Evolutionary conservation across 1,140 invertebrate genomes (phyloP).

Genomic region (Mactra quadrangularis): DNA sequence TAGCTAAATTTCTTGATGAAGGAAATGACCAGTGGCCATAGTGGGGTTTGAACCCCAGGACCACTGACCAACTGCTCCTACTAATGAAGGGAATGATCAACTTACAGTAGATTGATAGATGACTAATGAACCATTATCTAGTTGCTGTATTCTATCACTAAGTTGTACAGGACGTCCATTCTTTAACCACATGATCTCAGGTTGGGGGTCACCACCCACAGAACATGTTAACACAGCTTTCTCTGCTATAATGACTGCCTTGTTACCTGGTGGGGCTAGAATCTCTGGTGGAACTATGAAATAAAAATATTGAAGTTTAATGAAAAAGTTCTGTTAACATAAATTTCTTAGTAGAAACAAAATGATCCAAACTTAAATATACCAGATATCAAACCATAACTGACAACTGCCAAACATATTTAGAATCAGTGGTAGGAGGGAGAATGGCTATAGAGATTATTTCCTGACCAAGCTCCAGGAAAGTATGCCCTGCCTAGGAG

Average conservation of each 20-base stretch:
- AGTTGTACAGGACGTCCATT: slow-evolving; percentile 78
- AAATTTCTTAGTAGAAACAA: slow-evolving; percentile 23
- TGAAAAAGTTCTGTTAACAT: too few relatives aligned
- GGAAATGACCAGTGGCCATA: too few relatives aligned
- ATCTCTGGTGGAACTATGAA: slow-evolving; percentile 80
- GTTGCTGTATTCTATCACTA: slow-evolving; percentile 75
- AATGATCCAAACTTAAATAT: not conserved
- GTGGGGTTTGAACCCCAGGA: too few relatives aligned
- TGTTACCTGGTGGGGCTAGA: slow-evolving; percentile 78
- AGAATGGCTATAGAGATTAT: too few relatives aligned
- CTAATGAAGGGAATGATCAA: too few relatives aligned
- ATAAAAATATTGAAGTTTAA: slow-evolving; percentile 55
- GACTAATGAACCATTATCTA: slow-evolving; percentile 82
- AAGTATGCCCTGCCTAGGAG: too few relatives aligned
- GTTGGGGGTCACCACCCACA: slow-evolving; percentile 81
- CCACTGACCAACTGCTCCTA: too few relatives aligned
- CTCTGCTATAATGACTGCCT: slow-evolving; percentile 78
- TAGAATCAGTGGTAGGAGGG: too few relatives aligned
- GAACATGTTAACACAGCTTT: slow-evolving; percentile 81
- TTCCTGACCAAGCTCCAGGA: too few relatives aligned
- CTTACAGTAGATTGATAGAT: slow-evolving; percentile 81
- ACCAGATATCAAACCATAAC: not conserved
- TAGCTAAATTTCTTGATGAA: too few relatives aligned
- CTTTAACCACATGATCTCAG: slow-evolving; percentile 83
- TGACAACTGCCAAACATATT: too few relatives aligned